Conservation (phyloP, 2,797 vertebrate species). For the Linurgus olivaceus region DNA sequence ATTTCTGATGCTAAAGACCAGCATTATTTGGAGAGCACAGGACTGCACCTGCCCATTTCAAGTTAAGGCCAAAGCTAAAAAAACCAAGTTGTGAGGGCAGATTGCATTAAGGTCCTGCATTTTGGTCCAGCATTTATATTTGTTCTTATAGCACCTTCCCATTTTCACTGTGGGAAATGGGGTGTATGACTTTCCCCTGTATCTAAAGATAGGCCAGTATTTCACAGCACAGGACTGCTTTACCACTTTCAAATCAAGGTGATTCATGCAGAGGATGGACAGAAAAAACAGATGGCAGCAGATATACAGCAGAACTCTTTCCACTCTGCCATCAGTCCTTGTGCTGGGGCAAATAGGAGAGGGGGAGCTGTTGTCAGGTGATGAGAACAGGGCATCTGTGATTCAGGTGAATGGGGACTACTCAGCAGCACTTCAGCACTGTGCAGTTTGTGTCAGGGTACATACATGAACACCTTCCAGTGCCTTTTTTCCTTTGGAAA, state of each 20-base stretch:
- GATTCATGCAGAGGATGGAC: accelerated
- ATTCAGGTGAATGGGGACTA: background rate
- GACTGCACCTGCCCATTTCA: background rate
- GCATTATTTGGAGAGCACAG: background rate
- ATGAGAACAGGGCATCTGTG: background rate
- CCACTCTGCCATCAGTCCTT: background rate
- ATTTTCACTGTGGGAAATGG: background rate
- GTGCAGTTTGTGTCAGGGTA: background rate
- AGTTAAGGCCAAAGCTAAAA: background rate
- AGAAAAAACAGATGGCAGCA: background rate
- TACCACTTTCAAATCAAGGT: background rate
- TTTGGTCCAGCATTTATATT: accelerated
- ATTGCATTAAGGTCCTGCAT: accelerated
- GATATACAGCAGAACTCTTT: too few relatives aligned
- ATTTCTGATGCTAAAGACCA: background rate
- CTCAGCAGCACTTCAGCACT: background rate
- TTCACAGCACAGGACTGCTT: background rate
- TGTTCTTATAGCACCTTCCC: background rate
- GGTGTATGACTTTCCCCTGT: accelerated
- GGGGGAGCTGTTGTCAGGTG: accelerated
- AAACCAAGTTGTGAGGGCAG: background rate
- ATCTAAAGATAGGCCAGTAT: too few relatives aligned
- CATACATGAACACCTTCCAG: background rate
- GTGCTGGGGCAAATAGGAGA: accelerated
- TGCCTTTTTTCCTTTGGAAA: background rate